Percentiles rank a stretch among this genome's conserved stretches.
Evolutionary conservation across 1,140 invertebrate species (phyloP).

Genomic region (Bombus confusus): DNA sequence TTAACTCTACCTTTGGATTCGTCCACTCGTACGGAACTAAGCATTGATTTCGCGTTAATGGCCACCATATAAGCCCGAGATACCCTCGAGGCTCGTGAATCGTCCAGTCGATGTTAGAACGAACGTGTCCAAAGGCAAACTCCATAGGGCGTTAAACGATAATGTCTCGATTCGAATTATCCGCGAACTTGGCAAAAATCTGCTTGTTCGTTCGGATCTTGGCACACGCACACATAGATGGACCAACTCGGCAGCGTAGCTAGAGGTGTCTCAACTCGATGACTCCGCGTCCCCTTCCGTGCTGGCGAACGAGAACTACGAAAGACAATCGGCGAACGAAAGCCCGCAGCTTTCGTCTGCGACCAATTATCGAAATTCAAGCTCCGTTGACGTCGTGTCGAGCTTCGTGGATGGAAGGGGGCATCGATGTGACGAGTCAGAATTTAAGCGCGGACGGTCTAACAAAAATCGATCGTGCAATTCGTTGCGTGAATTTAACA

Average conservation of each 20-base stretch:
- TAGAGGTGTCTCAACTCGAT: neutral
- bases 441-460: slow-evolving; percentile 44
- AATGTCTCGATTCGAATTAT: neutral
- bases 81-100: neutral
- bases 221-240: too few species aligned
- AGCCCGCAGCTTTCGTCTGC: slow-evolving; percentile 14
- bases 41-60: neutral
- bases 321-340: slow-evolving; percentile 17
- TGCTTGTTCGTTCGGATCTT: too few species aligned
- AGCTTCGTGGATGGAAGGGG: slow-evolving; percentile 21
- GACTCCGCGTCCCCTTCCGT: neutral
- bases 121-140: too few species aligned
- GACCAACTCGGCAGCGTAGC: neutral
- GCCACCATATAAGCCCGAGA: neutral
- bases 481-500: slow-evolving; percentile 7
- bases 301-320: neutral
- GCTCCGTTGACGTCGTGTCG: slow-evolving; percentile 34
- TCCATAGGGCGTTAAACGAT: too few species aligned
- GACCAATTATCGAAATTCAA: slow-evolving; percentile 60
- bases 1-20: neutral
- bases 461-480: slow-evolving; percentile 49
- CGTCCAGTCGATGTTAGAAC: neutral
- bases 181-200: neutral
- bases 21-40: neutral
- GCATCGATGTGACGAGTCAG: slow-evolving; percentile 7